These are phyloP conservation scores for Pygoscelis adeliae DNA, from an alignment of 2,113 vertebrate species.

Conservation along the genomic window DNA sequence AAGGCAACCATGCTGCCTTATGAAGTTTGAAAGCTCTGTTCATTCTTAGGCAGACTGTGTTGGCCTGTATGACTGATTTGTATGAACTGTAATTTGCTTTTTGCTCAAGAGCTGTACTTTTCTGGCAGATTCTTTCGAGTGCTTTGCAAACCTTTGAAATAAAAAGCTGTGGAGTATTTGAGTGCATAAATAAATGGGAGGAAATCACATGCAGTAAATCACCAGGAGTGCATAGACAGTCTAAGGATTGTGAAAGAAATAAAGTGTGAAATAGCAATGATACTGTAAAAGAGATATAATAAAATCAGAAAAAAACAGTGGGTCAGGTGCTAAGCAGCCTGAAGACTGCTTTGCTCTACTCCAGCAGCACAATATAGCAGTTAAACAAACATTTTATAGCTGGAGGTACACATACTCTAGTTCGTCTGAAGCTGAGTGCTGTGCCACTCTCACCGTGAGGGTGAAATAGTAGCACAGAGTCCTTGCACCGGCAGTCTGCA, in stretches of 20 bases:
- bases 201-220: constrained; percentile 70
- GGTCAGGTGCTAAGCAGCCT: not conserved
- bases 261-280: constrained; percentile 74
- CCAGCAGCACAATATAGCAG: not conserved
- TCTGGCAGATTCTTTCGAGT: not conserved
- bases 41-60: not conserved
- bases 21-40: not conserved
- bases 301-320: not conserved
- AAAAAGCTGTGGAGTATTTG: not conserved
- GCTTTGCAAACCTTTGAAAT: constrained; percentile 2
- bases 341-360: not conserved
- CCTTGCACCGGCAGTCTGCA: not conserved
- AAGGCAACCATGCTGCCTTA: not conserved
- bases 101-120: not conserved
- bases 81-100: not conserved
- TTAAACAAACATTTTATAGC: not conserved
- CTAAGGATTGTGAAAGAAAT: constrained; percentile 65
- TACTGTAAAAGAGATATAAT: constrained; percentile 59
- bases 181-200: constrained; percentile 26
- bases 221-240: constrained; percentile 37
- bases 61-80: not conserved
- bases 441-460: not conserved
- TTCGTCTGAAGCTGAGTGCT: not conserved
- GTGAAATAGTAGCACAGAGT: not conserved
- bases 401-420: not conserved